phyloP scores from a whole-genome alignment of 2,113 vertebrate genomes.

The Bujurquina vittata region DNA sequence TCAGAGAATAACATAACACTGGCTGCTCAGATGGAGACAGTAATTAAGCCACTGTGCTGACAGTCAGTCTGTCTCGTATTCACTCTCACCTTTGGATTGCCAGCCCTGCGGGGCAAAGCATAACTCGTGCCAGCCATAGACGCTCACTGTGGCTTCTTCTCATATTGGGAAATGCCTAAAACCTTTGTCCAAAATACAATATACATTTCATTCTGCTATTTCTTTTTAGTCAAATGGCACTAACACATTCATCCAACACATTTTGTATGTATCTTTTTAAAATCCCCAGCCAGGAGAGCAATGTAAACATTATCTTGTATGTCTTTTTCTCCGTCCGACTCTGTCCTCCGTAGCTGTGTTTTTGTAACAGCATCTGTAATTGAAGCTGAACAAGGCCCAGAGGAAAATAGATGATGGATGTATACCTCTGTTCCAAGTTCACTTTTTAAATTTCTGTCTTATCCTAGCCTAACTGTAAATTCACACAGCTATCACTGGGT shows the following conservation, averaged over 20 bases:
- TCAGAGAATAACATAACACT: conserved; percentile 46
- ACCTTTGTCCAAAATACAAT: neutral
- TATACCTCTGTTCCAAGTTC: neutral
- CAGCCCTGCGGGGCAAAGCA: conserved; percentile 17
- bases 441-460: conserved; percentile 4
- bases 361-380: conserved; percentile 53
- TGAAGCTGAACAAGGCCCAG: conserved; percentile 22
- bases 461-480: neutral
- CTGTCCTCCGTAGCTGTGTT: conserved; percentile 1
- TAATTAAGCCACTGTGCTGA: conserved; percentile 75
- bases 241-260: neutral
- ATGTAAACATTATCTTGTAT: neutral
- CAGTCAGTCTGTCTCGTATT: conserved; percentile 52
- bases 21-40: conserved; percentile 45
- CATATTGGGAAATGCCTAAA: neutral
- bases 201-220: neutral
- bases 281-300: neutral
- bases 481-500: neutral
- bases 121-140: neutral
- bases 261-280: rapidly evolving
- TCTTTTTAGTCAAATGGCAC: neutral
- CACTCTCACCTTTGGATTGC: conserved; percentile 40
- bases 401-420: conserved; percentile 43
- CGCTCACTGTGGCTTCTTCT: neutral
- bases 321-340: neutral